A percentile compares a stretch with the other conserved stretches of the same genome.
Evolutionary conservation across 1,140 invertebrate genomes (phyloP).

Genomic region (Nymphalis io): DNA sequence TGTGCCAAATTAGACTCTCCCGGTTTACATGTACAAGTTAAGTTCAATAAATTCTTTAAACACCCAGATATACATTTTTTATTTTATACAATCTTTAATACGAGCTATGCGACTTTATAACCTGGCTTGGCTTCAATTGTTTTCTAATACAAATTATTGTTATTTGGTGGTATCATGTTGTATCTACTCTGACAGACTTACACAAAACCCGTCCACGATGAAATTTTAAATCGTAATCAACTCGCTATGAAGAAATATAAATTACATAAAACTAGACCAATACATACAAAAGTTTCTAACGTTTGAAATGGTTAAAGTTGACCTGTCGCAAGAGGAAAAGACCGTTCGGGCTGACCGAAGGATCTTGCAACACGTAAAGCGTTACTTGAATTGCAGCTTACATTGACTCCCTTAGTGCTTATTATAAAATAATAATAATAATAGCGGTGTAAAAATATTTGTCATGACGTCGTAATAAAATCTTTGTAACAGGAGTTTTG

Average conservation of each 20-base stretch:
- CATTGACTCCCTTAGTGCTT: background rate
- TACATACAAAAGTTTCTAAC: too few relatives aligned
- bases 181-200: too few relatives aligned
- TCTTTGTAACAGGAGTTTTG: too few relatives aligned
- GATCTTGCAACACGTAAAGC: slow-evolving; percentile 1
- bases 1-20: slow-evolving; percentile 53
- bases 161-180: too few relatives aligned
- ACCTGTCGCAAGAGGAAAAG: slow-evolving; percentile 20
- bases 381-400: background rate
- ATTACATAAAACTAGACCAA: too few relatives aligned
- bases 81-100: background rate
- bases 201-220: too few relatives aligned
- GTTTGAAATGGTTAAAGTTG: slow-evolving; percentile 6
- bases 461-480: too few relatives aligned
- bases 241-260: too few relatives aligned
- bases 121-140: too few relatives aligned
- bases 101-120: background rate
- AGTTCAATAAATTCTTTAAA: slow-evolving; percentile 37
- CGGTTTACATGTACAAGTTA: slow-evolving; percentile 31
- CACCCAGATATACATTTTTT: background rate
- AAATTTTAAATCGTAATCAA: too few relatives aligned
- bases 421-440: background rate
- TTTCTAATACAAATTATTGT: too few relatives aligned
- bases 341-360: background rate
- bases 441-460: too few relatives aligned